phyloP scores from a whole-genome alignment of 2,888 invertebrate genomes.

The Halictus ligatus region DNA sequence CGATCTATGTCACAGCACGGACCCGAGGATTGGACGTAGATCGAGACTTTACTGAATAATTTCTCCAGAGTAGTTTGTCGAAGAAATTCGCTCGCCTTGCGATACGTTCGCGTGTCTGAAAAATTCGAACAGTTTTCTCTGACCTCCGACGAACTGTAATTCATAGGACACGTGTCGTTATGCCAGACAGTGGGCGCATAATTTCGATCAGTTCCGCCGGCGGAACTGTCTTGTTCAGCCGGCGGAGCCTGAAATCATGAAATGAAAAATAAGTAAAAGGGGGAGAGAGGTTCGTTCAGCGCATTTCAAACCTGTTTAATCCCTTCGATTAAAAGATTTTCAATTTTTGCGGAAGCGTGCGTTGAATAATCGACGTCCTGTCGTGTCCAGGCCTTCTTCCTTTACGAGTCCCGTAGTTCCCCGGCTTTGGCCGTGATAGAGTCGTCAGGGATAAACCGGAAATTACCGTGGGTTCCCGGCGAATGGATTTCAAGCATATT shows the following conservation, averaged over 20 bases:
- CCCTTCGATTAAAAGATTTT: slow-evolving; percentile 61
- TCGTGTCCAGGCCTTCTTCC: slow-evolving; percentile 55
- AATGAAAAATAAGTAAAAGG: slow-evolving; percentile 6
- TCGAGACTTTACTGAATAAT: not conserved
- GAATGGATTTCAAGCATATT: slow-evolving; percentile 52
- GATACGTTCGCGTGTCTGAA: not conserved
- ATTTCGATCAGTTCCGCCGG: not conserved
- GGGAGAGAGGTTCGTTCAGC: not conserved
- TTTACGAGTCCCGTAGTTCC: slow-evolving; percentile 34
- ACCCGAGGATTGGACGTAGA: too few species aligned
- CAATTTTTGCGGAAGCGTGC: slow-evolving; percentile 58
- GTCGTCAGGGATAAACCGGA: slow-evolving; percentile 36
- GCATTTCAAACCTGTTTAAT: slow-evolving; percentile 39
- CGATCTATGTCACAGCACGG: too few species aligned
- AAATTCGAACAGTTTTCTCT: not conserved
- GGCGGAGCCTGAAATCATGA: slow-evolving; percentile 17
- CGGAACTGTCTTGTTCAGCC: not conserved
- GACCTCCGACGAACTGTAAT: not conserved
- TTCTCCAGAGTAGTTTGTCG: not conserved
- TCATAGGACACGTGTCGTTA: not conserved
- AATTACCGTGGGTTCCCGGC: slow-evolving; percentile 40
- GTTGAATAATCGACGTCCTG: slow-evolving; percentile 66
- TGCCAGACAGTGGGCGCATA: not conserved
- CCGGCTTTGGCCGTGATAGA: slow-evolving; percentile 22
- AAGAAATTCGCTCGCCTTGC: not conserved